Conservation (phyloP, 1,140 invertebrate genomes). For the Apolygus lucorum region DNA sequence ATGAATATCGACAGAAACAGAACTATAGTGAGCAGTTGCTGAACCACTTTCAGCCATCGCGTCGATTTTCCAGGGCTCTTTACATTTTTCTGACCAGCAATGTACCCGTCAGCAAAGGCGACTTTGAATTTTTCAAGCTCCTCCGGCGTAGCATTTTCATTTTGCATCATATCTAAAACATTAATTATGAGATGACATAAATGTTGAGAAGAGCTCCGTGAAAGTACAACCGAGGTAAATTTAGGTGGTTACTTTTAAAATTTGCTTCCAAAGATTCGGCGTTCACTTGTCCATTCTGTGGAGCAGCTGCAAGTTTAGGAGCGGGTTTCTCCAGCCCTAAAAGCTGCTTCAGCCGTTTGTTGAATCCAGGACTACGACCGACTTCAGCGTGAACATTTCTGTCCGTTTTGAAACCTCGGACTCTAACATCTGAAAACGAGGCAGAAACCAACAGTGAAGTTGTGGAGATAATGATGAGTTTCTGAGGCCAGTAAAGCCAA, state of each 20-base stretch:
- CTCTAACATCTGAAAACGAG: slow-evolving; percentile 25
- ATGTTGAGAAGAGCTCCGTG: too few relatives aligned
- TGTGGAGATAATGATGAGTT: too few relatives aligned
- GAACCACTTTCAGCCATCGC: slow-evolving; percentile 58
- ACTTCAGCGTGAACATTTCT: slow-evolving; percentile 29
- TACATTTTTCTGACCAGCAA: slow-evolving; percentile 52
- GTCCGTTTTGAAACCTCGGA: slow-evolving; percentile 32
- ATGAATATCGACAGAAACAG: slow-evolving; percentile 66
- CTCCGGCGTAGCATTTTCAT: slow-evolving; percentile 27
- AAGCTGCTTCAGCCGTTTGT: slow-evolving; percentile 24
- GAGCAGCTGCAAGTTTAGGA: background rate
- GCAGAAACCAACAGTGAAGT: too few relatives aligned
- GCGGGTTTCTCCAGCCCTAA: slow-evolving; percentile 26
- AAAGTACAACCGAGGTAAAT: too few relatives aligned
- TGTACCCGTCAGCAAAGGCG: slow-evolving; percentile 84
- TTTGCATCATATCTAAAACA: slow-evolving; percentile 28
- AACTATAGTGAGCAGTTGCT: slow-evolving; percentile 61
- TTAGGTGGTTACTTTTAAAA: slow-evolving; percentile 30
- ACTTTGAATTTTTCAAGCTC: slow-evolving; percentile 67
- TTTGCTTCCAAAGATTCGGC: slow-evolving; percentile 21
- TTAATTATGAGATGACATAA: too few relatives aligned
- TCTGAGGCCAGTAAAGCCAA: too few relatives aligned
- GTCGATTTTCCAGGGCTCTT: slow-evolving; percentile 51
- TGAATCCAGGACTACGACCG: slow-evolving; percentile 24
- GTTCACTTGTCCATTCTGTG: background rate